Percentiles rank a stretch among this genome's conserved stretches.
phyloP scores from a whole-genome alignment of 2,888 invertebrate species.

The Epirrhoe tristata region DNA sequence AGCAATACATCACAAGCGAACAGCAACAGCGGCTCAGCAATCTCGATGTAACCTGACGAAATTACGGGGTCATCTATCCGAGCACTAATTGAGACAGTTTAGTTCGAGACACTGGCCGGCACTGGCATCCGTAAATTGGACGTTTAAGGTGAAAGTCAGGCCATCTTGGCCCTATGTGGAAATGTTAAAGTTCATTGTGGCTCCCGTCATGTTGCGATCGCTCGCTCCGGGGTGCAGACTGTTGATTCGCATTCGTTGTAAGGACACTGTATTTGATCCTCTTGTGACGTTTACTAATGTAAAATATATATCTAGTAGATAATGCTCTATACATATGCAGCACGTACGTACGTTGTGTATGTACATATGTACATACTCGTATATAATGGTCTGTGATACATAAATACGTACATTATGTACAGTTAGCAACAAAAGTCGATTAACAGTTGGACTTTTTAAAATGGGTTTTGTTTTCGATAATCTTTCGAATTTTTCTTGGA shows the following conservation, averaged over 20 bases:
- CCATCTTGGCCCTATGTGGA: slow-evolving; percentile 73
- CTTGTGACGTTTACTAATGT: too few species aligned
- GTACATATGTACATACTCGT: too few species aligned
- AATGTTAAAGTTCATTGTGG: slow-evolving; percentile 79
- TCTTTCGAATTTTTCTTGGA: too few species aligned
- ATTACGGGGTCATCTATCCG: slow-evolving; percentile 81
- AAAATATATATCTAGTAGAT: too few species aligned
- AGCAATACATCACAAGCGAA: slow-evolving; percentile 40
- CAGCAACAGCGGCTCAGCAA: slow-evolving; percentile 71
- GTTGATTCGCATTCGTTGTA: slow-evolving; percentile 54
- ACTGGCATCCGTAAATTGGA: slow-evolving; percentile 79
- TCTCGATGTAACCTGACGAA: slow-evolving; percentile 70
- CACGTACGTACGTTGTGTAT: too few species aligned
- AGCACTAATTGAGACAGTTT: slow-evolving; percentile 84
- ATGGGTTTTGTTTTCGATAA: too few species aligned
- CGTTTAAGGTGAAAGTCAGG: slow-evolving; percentile 82
- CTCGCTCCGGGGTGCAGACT: slow-evolving; percentile 70
- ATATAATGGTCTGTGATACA: too few species aligned
- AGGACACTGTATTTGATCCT: slow-evolving; percentile 43
- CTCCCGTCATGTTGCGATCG: slow-evolving; percentile 75
- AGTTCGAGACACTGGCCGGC: slow-evolving; percentile 77
- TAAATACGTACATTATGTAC: too few species aligned
- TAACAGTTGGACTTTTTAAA: too few species aligned
- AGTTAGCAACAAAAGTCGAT: too few species aligned
- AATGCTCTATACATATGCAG: too few species aligned